Evolutionary conservation across 2,113 vertebrate genomes (phyloP).

Genomic region (Phainopepla nitens): DNA sequence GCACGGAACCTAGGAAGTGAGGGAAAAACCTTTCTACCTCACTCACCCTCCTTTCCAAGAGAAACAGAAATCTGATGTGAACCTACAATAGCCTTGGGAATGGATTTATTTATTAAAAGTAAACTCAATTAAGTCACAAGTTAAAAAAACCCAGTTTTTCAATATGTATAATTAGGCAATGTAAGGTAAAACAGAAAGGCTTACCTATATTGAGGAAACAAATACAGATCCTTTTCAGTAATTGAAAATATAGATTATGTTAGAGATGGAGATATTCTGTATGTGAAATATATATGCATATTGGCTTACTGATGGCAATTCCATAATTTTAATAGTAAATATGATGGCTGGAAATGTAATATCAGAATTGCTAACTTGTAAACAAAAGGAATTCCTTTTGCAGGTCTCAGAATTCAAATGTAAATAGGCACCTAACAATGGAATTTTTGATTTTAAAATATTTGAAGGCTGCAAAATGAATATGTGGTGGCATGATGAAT

Average conservation of each 20-base stretch:
- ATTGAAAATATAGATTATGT: background rate
- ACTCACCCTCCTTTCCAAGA: rapidly evolving
- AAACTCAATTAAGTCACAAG: background rate
- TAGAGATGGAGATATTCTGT: background rate
- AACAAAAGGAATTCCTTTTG: background rate
- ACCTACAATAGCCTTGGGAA: background rate
- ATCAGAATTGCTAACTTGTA: background rate
- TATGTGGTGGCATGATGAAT: background rate
- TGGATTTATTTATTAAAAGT: background rate
- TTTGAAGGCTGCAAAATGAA: background rate
- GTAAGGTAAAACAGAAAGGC: background rate
- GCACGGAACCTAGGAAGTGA: background rate
- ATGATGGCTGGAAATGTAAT: background rate
- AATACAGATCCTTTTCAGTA: background rate
- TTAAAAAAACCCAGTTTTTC: background rate
- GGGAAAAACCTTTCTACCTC: background rate
- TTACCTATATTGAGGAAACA: background rate
- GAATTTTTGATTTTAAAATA: background rate
- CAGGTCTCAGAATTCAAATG: background rate
- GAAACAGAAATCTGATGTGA: background rate
- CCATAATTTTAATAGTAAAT: background rate
- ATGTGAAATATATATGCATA: background rate
- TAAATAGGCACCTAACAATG: background rate
- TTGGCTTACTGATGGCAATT: background rate
- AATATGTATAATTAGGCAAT: background rate